phyloP scores from a whole-genome alignment of 2,888 invertebrate genomes.

The Troides helena region DNA sequence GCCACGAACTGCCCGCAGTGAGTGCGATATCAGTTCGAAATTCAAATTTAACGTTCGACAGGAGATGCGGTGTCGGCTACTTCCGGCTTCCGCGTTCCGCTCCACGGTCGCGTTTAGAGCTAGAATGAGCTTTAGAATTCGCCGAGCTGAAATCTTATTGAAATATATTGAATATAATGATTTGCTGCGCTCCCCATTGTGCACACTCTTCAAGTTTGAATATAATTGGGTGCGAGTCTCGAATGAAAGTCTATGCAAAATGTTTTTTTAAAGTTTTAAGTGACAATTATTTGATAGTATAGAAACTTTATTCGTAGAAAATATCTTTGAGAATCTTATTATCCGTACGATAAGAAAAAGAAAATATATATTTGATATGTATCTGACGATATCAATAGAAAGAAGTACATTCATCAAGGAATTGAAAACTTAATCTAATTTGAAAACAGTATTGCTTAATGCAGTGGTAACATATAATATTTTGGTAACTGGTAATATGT shows the following conservation, averaged over 20 bases:
- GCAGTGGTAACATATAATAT: too few species aligned
- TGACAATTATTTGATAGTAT: too few species aligned
- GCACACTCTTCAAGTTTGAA: neutral
- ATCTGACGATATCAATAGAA: too few species aligned
- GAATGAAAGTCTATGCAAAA: neutral
- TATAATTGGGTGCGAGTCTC: neutral
- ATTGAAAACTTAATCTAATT: too few species aligned
- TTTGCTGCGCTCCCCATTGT: neutral
- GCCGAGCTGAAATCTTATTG: neutral
- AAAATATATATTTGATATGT: too few species aligned
- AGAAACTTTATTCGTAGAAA: too few species aligned
- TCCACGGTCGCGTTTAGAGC: conserved; percentile 39
- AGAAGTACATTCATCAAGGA: too few species aligned
- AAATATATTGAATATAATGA: conserved; percentile 2
- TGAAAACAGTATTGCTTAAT: too few species aligned
- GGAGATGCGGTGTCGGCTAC: conserved; percentile 63
- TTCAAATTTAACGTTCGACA: conserved; percentile 76
- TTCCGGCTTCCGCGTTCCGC: conserved; percentile 52
- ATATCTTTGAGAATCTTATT: too few species aligned
- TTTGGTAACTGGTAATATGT: too few species aligned
- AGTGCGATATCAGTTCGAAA: conserved; percentile 70
- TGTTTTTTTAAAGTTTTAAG: too few species aligned
- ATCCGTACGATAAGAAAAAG: too few species aligned
- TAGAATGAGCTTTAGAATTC: conserved; percentile 18
- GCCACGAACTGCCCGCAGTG: conserved; percentile 58